Evolutionary conservation across 1,140 invertebrate species (phyloP), one percentile per base, ranked within the genome.

Genomic region (Protaetia brevitarsis): DNA sequence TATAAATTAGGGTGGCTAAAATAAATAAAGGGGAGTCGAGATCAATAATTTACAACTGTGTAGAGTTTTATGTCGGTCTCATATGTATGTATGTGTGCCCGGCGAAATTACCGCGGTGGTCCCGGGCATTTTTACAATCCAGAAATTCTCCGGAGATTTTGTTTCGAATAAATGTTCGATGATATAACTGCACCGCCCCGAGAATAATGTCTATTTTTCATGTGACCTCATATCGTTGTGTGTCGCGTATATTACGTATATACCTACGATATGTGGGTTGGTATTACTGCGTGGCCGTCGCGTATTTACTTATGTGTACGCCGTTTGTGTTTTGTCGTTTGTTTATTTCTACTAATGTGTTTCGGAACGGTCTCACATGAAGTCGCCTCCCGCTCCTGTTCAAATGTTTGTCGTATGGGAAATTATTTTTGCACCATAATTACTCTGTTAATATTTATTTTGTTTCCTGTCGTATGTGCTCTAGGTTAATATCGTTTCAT

Each of bases 1-100:
- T 73, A 75, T 75, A 75, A 75, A 74, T 75, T 74, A 71, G 74
- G 74, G 74, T 74, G 68, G 71, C 72, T 67, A 75, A 75, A 76
- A 74, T 76, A 76, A 76, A 76, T 76, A 76, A 74, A 74, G 71
- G 74, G 73, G 73, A 66, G 69, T 64, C 63, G 60, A 73, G 72
- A 76, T 76, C 74, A 74, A 76, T 76, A 76, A 76, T 76, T 74
- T 74, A 74, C 71, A 76, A 73, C 66, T 68, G 66, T 64, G 64
- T 68, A 70, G 72, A 68, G 72, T 73, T 72, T 74, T 72, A 69
- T 70, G 68, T 70, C 69, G 68, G 73, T 73, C 71, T 71, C 69
- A 69, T 69, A 71, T 75, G 72, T 73, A 68, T 66, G 62, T 58
- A n/a, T n/a, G n/a, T n/a, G n/a, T n/a, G n/a, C 71, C 28, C n/a